Evolutionary conservation across 2,113 vertebrate species (phyloP).

Genomic region (Limnothrissa miodon): DNA sequence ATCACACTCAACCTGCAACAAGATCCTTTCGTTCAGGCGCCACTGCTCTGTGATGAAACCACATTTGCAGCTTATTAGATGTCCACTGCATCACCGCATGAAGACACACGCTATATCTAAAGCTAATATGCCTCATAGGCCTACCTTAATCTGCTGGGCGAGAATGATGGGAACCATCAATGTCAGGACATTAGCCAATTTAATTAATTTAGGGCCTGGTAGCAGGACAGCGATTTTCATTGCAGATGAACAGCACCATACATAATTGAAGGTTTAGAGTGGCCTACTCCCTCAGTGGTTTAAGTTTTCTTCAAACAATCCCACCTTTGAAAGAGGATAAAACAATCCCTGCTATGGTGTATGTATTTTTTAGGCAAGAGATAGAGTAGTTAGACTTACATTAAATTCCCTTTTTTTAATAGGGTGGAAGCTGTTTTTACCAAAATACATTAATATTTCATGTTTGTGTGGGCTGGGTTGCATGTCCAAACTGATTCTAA

Average conservation of each 20-base stretch:
- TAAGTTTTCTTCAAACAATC: background rate
- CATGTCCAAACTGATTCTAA: constrained; percentile 31
- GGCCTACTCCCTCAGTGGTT: background rate
- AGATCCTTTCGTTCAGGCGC: background rate
- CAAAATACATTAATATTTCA: constrained; percentile 48
- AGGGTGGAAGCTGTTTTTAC: background rate
- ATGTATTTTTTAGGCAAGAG: background rate
- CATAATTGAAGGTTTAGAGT: constrained; percentile 32
- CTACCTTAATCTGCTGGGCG: background rate
- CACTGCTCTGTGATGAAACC: background rate
- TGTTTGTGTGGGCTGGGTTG: constrained; percentile 37
- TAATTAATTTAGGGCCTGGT: background rate
- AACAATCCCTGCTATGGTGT: background rate
- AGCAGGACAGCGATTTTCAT: background rate
- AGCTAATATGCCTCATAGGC: background rate
- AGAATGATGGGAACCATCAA: background rate
- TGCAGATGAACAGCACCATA: constrained; percentile 15
- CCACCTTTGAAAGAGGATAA: background rate
- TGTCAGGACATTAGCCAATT: background rate
- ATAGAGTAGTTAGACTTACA: background rate
- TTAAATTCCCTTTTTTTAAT: background rate
- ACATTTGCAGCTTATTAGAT: background rate
- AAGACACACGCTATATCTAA: background rate
- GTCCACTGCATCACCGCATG: background rate
- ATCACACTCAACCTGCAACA: constrained; percentile 33